These are phyloP conservation scores for Diarsia brunnea DNA, from an alignment of 2,888 invertebrate genomes.

Conservation along the genomic window DNA sequence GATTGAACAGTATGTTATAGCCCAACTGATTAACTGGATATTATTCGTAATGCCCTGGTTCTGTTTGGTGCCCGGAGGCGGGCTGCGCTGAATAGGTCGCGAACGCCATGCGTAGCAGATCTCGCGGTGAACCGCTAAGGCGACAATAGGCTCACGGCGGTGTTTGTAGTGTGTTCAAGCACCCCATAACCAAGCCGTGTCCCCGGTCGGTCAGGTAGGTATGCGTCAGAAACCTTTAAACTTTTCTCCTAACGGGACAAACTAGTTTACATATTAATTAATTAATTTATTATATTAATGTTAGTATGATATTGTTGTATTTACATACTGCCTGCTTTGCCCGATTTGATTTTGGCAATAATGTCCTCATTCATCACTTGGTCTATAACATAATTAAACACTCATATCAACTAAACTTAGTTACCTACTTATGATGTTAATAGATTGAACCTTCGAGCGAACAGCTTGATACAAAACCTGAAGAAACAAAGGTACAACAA, in stretches of 20 bases:
- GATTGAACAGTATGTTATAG: background rate
- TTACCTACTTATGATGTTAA: background rate
- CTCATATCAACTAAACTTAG: background rate
- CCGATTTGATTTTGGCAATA: no score
- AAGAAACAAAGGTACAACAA: constrained; percentile 40
- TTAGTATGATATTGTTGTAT: no score
- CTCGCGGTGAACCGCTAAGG: background rate
- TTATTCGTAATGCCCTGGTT: background rate
- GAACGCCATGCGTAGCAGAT: background rate
- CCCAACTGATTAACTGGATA: background rate
- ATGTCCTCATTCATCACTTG: no score
- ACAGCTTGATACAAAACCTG: constrained; percentile 48
- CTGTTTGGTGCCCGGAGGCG: no score
- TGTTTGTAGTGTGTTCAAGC: no score
- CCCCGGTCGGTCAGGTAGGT: no score
- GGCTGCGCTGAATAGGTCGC: background rate
- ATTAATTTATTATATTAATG: no score
- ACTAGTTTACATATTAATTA: no score
- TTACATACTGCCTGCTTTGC: no score
- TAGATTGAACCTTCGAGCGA: constrained; percentile 41
- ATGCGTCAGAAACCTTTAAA: no score
- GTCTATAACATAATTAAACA: background rate
- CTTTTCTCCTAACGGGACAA: no score
- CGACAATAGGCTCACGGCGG: no score
- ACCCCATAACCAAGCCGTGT: background rate